Conservation (phyloP, 2,113 vertebrate genomes). For the Cephalophus harveyi region DNA sequence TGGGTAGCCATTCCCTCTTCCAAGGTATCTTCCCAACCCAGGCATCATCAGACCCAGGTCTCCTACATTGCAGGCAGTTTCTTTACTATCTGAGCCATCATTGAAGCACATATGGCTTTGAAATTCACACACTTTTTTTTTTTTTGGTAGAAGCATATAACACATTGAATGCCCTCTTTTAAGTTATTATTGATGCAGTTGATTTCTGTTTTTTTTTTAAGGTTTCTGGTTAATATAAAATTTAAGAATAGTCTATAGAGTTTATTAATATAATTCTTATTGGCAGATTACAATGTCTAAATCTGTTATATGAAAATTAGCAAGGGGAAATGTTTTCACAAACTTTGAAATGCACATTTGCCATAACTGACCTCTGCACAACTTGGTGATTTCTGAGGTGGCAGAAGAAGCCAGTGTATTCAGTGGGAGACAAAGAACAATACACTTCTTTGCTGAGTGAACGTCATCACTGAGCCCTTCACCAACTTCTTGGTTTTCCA, state of each 20-base stretch:
- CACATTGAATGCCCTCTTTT: not conserved
- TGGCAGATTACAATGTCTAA: not conserved
- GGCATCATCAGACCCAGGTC: not conserved
- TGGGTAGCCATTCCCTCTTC: not conserved
- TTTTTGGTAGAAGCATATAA: not conserved
- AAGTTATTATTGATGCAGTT: not conserved
- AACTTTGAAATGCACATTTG: not conserved
- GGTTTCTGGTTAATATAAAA: not conserved
- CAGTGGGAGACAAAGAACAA: not conserved
- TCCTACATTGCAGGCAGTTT: not conserved
- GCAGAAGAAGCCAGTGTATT: not conserved
- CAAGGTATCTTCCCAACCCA: not conserved
- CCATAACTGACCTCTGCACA: not conserved
- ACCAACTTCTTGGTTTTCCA: not conserved
- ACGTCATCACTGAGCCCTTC: not conserved
- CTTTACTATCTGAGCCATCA: not conserved
- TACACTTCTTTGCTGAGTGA: not conserved
- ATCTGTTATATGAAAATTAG: not conserved
- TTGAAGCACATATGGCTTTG: not conserved
- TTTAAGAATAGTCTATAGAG: not conserved
- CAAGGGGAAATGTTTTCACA: not conserved
- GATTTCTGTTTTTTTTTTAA: not conserved
- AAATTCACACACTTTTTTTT: constrained; percentile 43
- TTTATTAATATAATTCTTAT: not conserved
- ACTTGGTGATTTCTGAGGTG: not conserved